Percentiles rank a stretch among this genome's conserved stretches.
phyloP scores from a whole-genome alignment of 2,797 vertebrate species.

The Salarias fasciatus region DNA sequence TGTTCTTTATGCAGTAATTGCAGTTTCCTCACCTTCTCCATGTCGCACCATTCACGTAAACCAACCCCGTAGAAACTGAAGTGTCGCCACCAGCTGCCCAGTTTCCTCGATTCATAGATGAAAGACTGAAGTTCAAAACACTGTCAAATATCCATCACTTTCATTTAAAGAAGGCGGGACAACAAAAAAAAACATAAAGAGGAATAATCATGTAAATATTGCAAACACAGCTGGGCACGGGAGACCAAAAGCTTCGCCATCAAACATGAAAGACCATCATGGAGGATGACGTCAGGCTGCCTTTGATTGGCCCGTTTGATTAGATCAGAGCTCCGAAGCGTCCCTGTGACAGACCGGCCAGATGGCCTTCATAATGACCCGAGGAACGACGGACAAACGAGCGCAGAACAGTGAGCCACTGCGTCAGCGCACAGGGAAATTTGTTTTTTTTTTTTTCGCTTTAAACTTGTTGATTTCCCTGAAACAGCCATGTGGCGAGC shows the following conservation, averaged over 20 bases:
- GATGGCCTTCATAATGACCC: slow-evolving; percentile 2
- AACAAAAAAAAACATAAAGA: no score
- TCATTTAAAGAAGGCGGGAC: not conserved
- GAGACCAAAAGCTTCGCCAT: not conserved
- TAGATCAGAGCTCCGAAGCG: not conserved
- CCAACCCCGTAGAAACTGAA: not conserved
- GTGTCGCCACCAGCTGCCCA: not conserved
- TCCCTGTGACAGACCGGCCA: not conserved
- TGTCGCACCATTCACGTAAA: not conserved
- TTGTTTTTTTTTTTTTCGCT: not conserved
- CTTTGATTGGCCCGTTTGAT: not conserved
- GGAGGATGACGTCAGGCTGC: not conserved
- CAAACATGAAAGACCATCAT: slow-evolving; percentile 24
- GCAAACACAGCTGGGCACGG: not conserved
- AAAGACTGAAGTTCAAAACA: not conserved
- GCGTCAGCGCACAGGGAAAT: not conserved
- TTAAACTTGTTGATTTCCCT: not conserved
- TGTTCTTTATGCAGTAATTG: not conserved
- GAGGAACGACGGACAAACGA: not conserved
- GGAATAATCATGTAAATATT: slow-evolving; percentile 2
- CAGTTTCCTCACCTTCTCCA: not conserved
- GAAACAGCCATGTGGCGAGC: slow-evolving; percentile 17
- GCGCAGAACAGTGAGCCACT: no score
- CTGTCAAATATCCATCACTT: not conserved
- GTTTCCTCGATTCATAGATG: not conserved